phyloP scores from a whole-genome alignment of 2,888 invertebrate species.

The Acanthococcus lagerstroemiae region DNA sequence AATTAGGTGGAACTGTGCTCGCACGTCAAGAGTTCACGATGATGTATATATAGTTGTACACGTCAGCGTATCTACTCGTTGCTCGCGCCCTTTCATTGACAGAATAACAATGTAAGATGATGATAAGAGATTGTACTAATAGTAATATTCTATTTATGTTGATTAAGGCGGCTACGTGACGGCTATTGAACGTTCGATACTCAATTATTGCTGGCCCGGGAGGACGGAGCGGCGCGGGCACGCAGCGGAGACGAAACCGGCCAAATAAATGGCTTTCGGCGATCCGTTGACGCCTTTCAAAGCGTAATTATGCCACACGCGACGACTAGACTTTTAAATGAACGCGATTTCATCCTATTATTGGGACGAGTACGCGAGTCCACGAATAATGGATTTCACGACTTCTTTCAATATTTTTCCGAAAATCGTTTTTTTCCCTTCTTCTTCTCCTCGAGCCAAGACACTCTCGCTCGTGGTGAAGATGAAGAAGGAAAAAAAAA shows the following conservation, averaged over 20 bases:
- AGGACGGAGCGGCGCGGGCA: not conserved
- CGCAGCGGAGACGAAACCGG: not conserved
- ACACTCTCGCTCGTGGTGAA: no score
- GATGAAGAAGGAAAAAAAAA: no score
- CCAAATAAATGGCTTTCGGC: constrained; percentile 30
- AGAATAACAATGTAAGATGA: constrained; percentile 31
- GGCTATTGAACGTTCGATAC: constrained; percentile 26
- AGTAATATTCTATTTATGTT: constrained; percentile 31
- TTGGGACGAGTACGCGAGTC: no score
- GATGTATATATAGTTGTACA: constrained; percentile 18
- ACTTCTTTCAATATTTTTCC: no score
- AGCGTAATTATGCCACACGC: constrained; percentile 30
- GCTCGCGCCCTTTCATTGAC: constrained; percentile 19
- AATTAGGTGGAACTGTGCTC: constrained; percentile 4
- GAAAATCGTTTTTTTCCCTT: no score
- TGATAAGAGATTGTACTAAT: constrained; percentile 28
- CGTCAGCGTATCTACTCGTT: constrained; percentile 6
- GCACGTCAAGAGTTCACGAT: not conserved
- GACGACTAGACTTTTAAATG: constrained; percentile 22
- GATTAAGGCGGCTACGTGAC: constrained; percentile 30
- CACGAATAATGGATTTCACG: not conserved
- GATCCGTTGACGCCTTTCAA: constrained; percentile 28
- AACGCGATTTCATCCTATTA: not conserved
- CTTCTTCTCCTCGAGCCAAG: no score
- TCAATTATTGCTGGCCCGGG: constrained; percentile 23